Base-by-base conservation (phyloP, 1,140 invertebrate genomes). In the Propsilocerus akamusi region DNA sequence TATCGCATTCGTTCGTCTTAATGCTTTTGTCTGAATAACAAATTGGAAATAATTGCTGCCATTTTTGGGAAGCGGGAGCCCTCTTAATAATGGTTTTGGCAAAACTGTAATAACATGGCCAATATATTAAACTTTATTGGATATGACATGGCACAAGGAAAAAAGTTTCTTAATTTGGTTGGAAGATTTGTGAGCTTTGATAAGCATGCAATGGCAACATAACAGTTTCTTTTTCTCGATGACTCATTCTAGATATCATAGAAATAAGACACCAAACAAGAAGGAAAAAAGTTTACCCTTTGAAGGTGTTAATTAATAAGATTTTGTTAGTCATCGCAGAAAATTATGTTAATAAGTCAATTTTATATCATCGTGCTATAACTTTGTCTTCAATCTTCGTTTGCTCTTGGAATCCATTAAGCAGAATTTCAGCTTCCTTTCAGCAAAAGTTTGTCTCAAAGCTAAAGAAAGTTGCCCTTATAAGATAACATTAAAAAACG, bases 271-370 rank as follows among this genome's bases (percentile, higher is more conserved):
- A n/a, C n/a, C n/a, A n/a, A n/a, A n/a, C n/a, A n/a, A n/a, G n/a
- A n/a, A n/a, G n/a, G n/a, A 11, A 30, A 30, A 30, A 30, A 30
- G 10, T 30, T 30, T n/a, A n/a, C n/a, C 28, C 28, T 30, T 30
- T 30, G n/a, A 41, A 41, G 34, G 34, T 41, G 34, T 41, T 41
- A 41, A 41, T 41, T 41, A 41, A 41, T 41, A 20, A 20, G 14
- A 41, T 41, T 41, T 41, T 41, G 14, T 41, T 20, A 37, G 34
- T 41, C 17, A 41, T 14, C 22, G 17, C 34, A 41, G 10, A 41
- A 41, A 41, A 41, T 41, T 41, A 41, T 41, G 34, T 17, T 41
- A 41, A 41, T 41, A 41, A 20, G 17, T 20, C 34, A n/a, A n/a
- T n/a, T n/a, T 17, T 20, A 41, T 17, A 5, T 37, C 20, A 30